These are phyloP conservation scores for Agriotes lineatus DNA, from an alignment of 2,888 invertebrate genomes.

Conservation along the genomic window DNA sequence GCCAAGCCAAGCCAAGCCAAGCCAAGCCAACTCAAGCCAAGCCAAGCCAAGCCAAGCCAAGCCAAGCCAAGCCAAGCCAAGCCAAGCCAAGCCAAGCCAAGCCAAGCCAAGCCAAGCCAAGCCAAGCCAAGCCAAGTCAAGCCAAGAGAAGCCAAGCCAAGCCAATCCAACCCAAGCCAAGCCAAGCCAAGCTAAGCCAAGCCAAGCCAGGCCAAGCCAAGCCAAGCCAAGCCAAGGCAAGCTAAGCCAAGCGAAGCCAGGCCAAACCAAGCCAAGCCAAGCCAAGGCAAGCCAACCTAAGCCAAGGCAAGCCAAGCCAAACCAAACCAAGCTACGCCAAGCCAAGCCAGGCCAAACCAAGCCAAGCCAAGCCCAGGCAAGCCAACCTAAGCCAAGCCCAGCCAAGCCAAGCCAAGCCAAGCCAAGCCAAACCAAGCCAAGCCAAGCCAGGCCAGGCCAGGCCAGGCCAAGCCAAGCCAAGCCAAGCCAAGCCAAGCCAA, in stretches of 20 bases:
- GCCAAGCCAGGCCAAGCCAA: slow-evolving; percentile 1
- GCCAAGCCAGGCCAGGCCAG: background rate
- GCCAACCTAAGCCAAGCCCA: background rate
- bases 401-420: background rate
- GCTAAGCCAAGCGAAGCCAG: no score
- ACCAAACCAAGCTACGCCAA: no score
- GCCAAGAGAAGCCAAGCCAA: no score
- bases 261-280: no score
- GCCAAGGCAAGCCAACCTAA: no score
- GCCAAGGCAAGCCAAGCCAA: background rate
- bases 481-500: slow-evolving; percentile 1
- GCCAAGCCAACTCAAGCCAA: no score
- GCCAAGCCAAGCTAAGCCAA: background rate
- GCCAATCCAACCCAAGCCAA: no score
- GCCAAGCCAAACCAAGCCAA: background rate
- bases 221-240: background rate
- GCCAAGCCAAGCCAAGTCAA: background rate
- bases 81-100: no score
- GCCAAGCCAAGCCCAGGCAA: background rate
- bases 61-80: no score
- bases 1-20: no score
- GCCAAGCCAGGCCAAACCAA: background rate
- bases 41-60: no score
- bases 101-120: background rate
- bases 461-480: background rate